These are phyloP conservation scores for Ptilonorhynchus violaceus DNA, from an alignment of 2,113 vertebrate species.

Conservation along the genomic window DNA sequence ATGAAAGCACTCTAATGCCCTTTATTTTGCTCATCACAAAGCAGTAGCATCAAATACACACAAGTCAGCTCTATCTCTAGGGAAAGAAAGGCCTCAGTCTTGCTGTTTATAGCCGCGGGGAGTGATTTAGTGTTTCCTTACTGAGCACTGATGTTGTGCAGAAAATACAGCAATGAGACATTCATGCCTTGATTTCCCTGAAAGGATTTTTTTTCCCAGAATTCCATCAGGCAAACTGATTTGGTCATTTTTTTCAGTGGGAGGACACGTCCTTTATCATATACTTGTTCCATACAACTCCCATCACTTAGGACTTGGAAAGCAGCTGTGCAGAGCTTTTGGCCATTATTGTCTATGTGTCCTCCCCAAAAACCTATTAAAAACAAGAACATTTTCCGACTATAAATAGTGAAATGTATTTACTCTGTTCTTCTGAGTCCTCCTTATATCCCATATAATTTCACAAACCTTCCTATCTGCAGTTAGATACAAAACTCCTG, in stretches of 20 bases:
- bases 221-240: neutral
- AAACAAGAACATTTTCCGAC: neutral
- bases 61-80: neutral
- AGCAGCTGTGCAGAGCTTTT: neutral
- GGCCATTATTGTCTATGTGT: neutral
- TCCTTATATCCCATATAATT: neutral
- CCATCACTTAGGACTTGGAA: neutral
- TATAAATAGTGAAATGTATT: neutral
- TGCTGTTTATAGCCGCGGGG: neutral
- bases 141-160: neutral
- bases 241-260: neutral
- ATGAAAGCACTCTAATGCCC: neutral
- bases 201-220: neutral
- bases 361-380: neutral
- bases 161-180: neutral
- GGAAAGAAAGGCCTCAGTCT: no score
- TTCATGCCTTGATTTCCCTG: neutral
- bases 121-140: neutral
- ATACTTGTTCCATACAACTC: neutral
- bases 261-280: neutral
- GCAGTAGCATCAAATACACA: neutral
- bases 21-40: neutral
- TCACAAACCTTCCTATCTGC: neutral
- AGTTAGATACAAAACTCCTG: neutral
- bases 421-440: neutral